These are phyloP conservation scores for Choristoneura fumiferana DNA, from an alignment of 1,140 invertebrate species.

Conservation along the genomic window DNA sequence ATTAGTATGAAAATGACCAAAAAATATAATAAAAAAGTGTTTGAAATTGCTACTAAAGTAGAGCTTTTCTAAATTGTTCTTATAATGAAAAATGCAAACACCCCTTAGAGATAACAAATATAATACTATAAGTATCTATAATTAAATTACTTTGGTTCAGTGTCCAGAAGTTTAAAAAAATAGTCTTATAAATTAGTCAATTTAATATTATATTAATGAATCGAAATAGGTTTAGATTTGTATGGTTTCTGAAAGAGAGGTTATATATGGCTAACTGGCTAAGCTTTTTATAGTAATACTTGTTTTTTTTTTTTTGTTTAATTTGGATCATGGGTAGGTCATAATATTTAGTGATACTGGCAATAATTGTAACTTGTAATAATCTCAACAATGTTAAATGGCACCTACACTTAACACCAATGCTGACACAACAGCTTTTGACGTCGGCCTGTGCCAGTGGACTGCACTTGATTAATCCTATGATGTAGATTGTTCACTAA, in stretches of 20 bases:
- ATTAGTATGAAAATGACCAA: constrained; percentile 43
- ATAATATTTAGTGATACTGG: constrained; percentile 44
- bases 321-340: constrained; percentile 61
- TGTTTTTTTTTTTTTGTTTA: constrained; percentile 49
- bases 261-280: constrained; percentile 45
- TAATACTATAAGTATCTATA: constrained; percentile 22
- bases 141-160: constrained; percentile 41
- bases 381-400: constrained; percentile 3
- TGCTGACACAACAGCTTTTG: not conserved
- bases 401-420: constrained; percentile 14
- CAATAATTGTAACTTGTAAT: constrained; percentile 31
- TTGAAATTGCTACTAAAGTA: constrained; percentile 47
- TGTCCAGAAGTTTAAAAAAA: constrained; percentile 56
- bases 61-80: constrained; percentile 57
- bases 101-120: constrained; percentile 28
- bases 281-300: constrained; percentile 61
- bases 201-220: constrained; percentile 48
- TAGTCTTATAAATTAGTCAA: constrained; percentile 63
- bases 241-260: constrained; percentile 44
- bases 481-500: too few relatives aligned
- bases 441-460: too few relatives aligned
- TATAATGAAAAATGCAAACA: constrained; percentile 43
- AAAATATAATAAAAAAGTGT: constrained; percentile 45
- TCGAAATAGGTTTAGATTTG: constrained; percentile 59
- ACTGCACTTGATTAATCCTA: too few relatives aligned